Evolutionary conservation across 2,888 invertebrate species (phyloP).

Genomic region (Diarsia dahlii): DNA sequence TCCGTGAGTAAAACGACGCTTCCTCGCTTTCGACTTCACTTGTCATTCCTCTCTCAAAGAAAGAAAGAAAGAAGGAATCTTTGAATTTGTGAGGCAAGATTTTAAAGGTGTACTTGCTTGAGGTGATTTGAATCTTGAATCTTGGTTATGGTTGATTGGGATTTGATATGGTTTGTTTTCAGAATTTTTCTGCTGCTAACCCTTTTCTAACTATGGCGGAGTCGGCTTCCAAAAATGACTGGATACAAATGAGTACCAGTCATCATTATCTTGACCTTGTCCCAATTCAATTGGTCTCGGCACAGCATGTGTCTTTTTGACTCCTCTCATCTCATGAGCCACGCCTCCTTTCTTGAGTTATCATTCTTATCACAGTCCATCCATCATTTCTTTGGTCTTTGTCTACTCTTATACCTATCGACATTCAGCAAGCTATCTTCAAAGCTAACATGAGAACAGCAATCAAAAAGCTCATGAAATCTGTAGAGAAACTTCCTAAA

Average conservation of each 20-base stretch:
- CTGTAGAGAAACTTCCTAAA: not conserved
- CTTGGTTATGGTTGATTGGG: conserved; percentile 16
- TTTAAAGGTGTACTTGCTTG: conserved; percentile 13
- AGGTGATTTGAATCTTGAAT: conserved; percentile 13
- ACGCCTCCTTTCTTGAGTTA: too few species aligned
- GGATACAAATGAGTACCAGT: not conserved
- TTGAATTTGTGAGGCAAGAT: conserved; percentile 40
- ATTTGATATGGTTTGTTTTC: not conserved
- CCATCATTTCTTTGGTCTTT: too few species aligned
- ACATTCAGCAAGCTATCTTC: not conserved
- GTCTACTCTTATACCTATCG: not conserved
- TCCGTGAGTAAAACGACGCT: conserved; percentile 58
- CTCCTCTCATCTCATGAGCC: too few species aligned
- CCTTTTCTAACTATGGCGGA: too few species aligned
- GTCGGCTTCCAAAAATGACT: not conserved
- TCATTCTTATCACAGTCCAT: too few species aligned
- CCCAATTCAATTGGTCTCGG: too few species aligned
- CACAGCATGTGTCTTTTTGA: too few species aligned
- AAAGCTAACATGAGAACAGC: too few species aligned
- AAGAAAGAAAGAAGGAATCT: conserved; percentile 25
- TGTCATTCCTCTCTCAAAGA: conserved; percentile 41
- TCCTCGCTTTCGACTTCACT: conserved; percentile 58
- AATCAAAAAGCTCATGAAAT: not conserved
- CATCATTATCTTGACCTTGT: not conserved
- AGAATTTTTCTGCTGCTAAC: too few species aligned